Evolutionary conservation across 1,140 invertebrate genomes (phyloP).

Genomic region (Holotrichia oblita): DNA sequence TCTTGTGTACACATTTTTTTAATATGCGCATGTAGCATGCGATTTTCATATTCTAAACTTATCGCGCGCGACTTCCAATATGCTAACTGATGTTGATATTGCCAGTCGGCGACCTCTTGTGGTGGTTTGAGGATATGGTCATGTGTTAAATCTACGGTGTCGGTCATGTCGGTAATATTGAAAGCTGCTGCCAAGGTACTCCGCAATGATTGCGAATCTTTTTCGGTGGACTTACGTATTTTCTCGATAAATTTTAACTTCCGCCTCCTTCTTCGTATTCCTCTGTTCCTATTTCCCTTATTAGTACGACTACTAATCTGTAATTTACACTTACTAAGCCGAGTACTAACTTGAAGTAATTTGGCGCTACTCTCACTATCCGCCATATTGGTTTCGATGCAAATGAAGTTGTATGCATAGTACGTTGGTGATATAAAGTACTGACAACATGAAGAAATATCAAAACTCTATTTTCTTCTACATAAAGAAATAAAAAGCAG

Average conservation of each 20-base stretch:
- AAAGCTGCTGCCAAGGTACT: constrained; percentile 45
- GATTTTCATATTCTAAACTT: constrained; percentile 72
- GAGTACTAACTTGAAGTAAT: constrained; percentile 3
- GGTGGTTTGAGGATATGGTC: constrained; percentile 15
- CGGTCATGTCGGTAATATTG: constrained; percentile 51
- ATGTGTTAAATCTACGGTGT: not conserved
- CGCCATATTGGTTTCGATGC: constrained; percentile 26
- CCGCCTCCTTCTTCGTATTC: constrained; percentile 51
- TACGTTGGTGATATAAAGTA: not conserved
- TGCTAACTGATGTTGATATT: constrained; percentile 66
- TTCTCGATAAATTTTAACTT: constrained; percentile 49
- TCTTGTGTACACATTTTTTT: constrained; percentile 52
- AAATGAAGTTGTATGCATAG: not conserved
- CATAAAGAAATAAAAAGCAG: not conserved
- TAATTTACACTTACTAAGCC: constrained; percentile 2
- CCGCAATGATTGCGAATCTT: constrained; percentile 50
- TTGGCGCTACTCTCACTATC: not conserved
- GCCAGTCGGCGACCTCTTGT: constrained; percentile 60
- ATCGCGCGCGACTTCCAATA: constrained; percentile 74
- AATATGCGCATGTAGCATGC: constrained; percentile 62
- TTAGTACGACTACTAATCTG: not conserved
- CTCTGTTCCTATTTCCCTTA: constrained; percentile 42
- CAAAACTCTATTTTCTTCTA: not conserved
- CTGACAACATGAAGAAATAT: not conserved
- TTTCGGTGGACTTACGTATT: constrained; percentile 44